Base-by-base conservation (phyloP, 2,888 invertebrate species). In the Leucophora obtusa region DNA sequence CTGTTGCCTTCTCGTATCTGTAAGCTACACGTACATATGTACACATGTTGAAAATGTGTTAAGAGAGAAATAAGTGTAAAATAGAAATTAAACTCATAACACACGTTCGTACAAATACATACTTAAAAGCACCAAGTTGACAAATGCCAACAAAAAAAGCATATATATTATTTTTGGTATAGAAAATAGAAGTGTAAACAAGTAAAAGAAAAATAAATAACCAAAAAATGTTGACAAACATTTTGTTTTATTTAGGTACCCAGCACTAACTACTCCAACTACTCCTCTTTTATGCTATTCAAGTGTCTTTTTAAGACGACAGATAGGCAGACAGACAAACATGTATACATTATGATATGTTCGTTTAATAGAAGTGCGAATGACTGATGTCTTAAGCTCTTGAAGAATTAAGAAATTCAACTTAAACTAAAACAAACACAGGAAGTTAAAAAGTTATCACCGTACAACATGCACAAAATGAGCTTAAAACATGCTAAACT, bases 351-450 rank as follows among this genome's bases (percentile, higher is more conserved):
- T 35, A 8, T 9, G 1, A 35, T 6, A 35, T 7, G 35, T 35
- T 6, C 4, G 8, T 38, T 38, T 11, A 11, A 38, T 38, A 14
- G 38, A 38, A 11, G n/a, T 47, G n/a, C 43, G 43, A 47, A 14
- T 65, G 38, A n/a, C 43, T 43, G 38, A 51, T 74, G 66, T 66
- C 66, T 59, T 66, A 74, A 74, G 18, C 28, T 59, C 51, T 59
- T 18, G 53, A 18, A 59, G 43, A 28, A 65, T 74, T 60, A 68
- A 54, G 74, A 74, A 60, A 68, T 60, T 17, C 65, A 58, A 24
- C 24, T 54, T 1, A 47, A 50, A 15, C 28, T 28, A 54, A 53
- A 63, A 50, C 28, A 24, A 9, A 62, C n/a, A 66, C 4, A 43
- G 24, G 50, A 68, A 60, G 51, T 47, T 14, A n/a, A 47, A 47